A percentile compares a stretch with the other conserved stretches of the same genome.
These are phyloP conservation scores for Akabosia matsudoensis DNA, from an alignment of 1,140 invertebrate genomes.

Conservation along the genomic window DNA sequence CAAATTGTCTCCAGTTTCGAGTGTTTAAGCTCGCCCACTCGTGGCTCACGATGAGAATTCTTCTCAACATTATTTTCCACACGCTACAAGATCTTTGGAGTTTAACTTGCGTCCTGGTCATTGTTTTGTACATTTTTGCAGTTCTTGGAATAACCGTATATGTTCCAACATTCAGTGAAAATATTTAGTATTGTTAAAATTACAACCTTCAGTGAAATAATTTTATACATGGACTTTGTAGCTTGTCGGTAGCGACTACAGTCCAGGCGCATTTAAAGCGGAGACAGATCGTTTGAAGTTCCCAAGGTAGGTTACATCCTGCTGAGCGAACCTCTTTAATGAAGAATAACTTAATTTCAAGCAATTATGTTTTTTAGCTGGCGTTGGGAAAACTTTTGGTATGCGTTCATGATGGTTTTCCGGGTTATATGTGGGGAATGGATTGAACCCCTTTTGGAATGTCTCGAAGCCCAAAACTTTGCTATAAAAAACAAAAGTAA, in stretches of 20 bases:
- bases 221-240: no score
- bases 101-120: conserved; percentile 81
- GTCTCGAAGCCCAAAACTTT: conserved; percentile 64
- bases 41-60: conserved; percentile 90
- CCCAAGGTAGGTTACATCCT: no score
- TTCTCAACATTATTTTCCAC: conserved; percentile 88
- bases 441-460: conserved; percentile 88
- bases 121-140: conserved; percentile 90
- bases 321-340: no score
- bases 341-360: neutral
- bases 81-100: conserved; percentile 86
- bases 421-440: conserved; percentile 86
- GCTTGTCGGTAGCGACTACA: conserved; percentile 69
- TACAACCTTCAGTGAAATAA: no score
- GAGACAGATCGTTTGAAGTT: no score
- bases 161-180: no score
- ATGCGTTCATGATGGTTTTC: conserved; percentile 93
- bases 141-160: conserved; percentile 91
- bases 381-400: conserved; percentile 90
- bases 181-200: no score
- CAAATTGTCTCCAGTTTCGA: no score
- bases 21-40: conserved; percentile 86
- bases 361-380: conserved; percentile 58
- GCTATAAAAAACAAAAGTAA: conserved; percentile 35
- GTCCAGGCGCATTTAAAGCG: conserved; percentile 48